Evolutionary conservation across 2,113 vertebrate species (phyloP), one percentile per base, ranked within the genome.

Genomic region (Lasiurus borealis): DNA sequence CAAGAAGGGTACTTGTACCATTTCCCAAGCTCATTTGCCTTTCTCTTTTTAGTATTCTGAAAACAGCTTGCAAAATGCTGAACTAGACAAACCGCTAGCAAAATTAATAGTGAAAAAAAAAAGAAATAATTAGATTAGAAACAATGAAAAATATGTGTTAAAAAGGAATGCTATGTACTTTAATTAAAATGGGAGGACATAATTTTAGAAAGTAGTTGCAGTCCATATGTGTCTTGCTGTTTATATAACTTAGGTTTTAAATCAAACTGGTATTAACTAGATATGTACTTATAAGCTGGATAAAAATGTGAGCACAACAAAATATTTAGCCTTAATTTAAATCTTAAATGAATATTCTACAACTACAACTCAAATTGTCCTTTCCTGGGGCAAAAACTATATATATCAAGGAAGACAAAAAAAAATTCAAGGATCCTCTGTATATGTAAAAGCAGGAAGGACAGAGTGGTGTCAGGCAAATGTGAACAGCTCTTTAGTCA

Each of bases 11-110:
- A 83, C 93, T 96, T 78, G 82, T 75, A 86, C 77, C 88, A 93
- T 95, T 95, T 97, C 96, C 85, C 91, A 96, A 96, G 92, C 73
- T 88, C 80, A 52, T 27, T 95, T 64, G 48, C 52, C 73, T 97
- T 88, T 97, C 23, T 68, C 91, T 82, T 95, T 90, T 97, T 40
- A 92, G 82, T 78, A 88, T 95, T 95, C 96, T 82, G 40, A 57
- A 77, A 92, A 80, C 2, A 46, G 27, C 62, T 75, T 85, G 18
- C 29, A 92, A 85, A 95, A 82, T 77, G 36, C 81, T 85, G 36
- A 85, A 73, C 29, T 48, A 94, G 48, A 94, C 76, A 88, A 95
- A 88, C 31, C 21, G 31, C 72, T 92, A 93, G 36, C 72, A 95
- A 95, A 90, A 46, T 31, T 29, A 78, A 66, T 66, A 54, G 40